Evolutionary conservation across 92 coral and sea anemone genomes (phyloP).

Genomic region (Parazoanthus darwini): DNA sequence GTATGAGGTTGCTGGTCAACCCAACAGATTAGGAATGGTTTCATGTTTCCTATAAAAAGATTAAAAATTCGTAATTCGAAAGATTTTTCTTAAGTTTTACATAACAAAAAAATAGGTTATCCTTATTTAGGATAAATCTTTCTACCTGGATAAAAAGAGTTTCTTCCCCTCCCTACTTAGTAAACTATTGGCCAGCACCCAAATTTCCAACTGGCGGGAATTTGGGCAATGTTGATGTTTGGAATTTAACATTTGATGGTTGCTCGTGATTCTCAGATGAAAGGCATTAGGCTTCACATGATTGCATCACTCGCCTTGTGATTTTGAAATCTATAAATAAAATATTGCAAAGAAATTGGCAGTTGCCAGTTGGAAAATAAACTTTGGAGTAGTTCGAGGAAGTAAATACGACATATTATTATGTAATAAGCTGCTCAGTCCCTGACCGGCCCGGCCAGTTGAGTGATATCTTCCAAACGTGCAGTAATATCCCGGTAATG

Average conservation of each 20-base stretch:
- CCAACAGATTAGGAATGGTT: neutral
- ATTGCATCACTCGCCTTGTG: neutral
- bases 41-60: neutral
- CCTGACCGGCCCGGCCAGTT: neutral
- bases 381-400: neutral
- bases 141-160: neutral
- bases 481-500: neutral
- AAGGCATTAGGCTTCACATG: neutral
- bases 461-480: neutral
- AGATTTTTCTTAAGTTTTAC: neutral
- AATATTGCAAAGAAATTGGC: neutral
- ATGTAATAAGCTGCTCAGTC: neutral
- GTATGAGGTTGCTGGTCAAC: neutral
- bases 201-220: slow-evolving; percentile 35
- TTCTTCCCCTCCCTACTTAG: neutral
- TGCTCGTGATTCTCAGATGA: slow-evolving; percentile 36
- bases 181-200: neutral
- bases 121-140: neutral
- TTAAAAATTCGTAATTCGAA: neutral
- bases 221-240: slow-evolving; percentile 8
- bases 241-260: neutral
- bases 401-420: neutral
- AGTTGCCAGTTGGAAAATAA: neutral
- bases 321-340: neutral
- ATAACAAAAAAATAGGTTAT: neutral